Conservation (phyloP, 2,888 invertebrate genomes). For the Protophormia terraenovae region DNA sequence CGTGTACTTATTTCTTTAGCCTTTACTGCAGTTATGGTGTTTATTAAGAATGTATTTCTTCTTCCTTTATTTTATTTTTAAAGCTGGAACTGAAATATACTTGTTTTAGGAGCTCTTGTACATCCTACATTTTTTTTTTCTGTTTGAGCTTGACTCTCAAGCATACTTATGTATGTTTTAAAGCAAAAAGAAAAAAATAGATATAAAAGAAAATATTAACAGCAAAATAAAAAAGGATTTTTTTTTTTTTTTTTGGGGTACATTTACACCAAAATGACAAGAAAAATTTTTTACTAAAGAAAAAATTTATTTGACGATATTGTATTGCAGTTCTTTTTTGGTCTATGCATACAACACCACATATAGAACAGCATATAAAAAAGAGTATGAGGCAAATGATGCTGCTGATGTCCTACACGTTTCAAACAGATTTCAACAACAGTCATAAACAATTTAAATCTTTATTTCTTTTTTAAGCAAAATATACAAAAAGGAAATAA, state of each 20-base stretch:
- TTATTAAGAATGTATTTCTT: conserved; percentile 58
- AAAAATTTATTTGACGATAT: conserved; percentile 25
- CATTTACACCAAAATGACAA: not conserved
- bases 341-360: not conserved
- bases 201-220: not conserved
- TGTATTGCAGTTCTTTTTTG: not conserved
- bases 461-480: conserved; percentile 13
- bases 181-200: conserved; percentile 15
- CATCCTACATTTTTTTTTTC: conserved; percentile 5
- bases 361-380: not conserved
- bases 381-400: not conserved
- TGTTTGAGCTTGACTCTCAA: not conserved
- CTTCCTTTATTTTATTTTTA: conserved; percentile 21
- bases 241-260: not conserved
- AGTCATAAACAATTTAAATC: conserved; percentile 66
- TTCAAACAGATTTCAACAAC: conserved; percentile 57
- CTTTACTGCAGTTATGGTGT: conserved; percentile 56
- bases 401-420: conserved; percentile 34
- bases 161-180: conserved; percentile 27
- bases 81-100: not conserved
- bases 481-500: not conserved
- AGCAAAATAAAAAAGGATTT: not conserved
- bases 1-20: conserved; percentile 39
- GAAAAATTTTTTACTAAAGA: not conserved
- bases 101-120: conserved; percentile 47